Evolutionary conservation across 2,113 vertebrate species (phyloP), one percentile per base, ranked within the genome.

Genomic region (Cheilinus undulatus): DNA sequence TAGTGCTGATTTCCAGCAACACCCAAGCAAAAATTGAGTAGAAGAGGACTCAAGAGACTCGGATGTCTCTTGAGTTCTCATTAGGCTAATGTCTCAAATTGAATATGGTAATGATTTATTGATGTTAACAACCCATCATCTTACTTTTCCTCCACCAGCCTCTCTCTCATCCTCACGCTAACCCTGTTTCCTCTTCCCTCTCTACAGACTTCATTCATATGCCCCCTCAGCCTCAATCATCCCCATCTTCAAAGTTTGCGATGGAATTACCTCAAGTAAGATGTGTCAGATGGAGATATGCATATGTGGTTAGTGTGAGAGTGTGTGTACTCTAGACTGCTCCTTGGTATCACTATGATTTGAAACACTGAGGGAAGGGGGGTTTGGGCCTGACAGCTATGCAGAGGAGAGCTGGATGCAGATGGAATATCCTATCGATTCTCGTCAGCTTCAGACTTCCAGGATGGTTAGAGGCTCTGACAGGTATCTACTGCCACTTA

Each of bases 391-490:
- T 67, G 60, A 63, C 80, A 86, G 82, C 69, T 82, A 78, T 73
- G 73, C 64, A 54, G 77, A 42, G 80, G 49, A 69, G 45, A 72
- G 73, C 11, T n/a, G 67, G 59, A 77, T 83, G 77, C 80, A 83
- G 71, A 83, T 75, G 77, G 82, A 88, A 86, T 84, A 76, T 80
- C 52, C 82, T 58, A 77, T 84, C 69, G 68, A 51, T 68, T 53
- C 65, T 73, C 72, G 70, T 87, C 76, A 76, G 63, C 64, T 38
- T 60, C 46, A 45, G 58, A 72, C 54, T 68, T 61, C 24, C 66
- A 59, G 54, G 26, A 67, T 0, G 9, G 56, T 63, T 66, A 66
- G 51, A 61, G 77, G 48, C 56, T 36, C 65, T 49, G 78, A 86
- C 68, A 86, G 75, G 66, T 75, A 73, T 67, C 78, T 57, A 42